Base-by-base conservation (phyloP, 2,113 vertebrate species). In the Pholis gunnellus region DNA sequence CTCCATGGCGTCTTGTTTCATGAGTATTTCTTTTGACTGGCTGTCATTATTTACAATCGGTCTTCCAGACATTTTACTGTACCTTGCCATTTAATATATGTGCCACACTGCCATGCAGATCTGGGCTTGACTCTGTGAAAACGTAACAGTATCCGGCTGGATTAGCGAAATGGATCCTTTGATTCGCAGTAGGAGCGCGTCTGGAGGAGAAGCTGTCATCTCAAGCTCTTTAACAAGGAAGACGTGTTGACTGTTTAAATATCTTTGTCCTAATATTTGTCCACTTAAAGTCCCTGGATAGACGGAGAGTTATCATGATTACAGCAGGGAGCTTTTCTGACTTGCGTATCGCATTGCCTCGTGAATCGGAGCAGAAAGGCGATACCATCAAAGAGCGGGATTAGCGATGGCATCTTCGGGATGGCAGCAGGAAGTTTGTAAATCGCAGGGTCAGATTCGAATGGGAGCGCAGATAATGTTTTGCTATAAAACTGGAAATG, bases 401-500 rank as follows among this genome's bases (percentile, higher is more conserved):
- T 92, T 90, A 90, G 88, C 74, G 31, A 69, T 88, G 91, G 87
- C 89, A 89, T 93, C 90, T 92, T 90, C 80, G 88, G 27, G 84
- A 94, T 86, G 87, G 79, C 90, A 83, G 88, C 89, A 91, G 91
- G 92, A 94, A 91, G 92, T 94, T 91, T 87, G 91, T 91, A 93
- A 95, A 93, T 78, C 77, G 70, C 67, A 81, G 90, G 83, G 88
- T 93, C 89, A 75, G 75, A 87, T 89, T 88, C 25, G 34, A 84
- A 88, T 67, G 83, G 80, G 71, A 86, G 61, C 82, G 52, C 70
- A 94, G 91, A 91, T 93, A 86, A 84, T 87, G 81, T 94, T 95
- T 84, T 92, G 63, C 94, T 83, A 92, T 95, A 93, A 95, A 95
- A 94, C 70, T 83, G 78, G 85, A 88, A 92, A 81, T 88, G 92